These are phyloP conservation scores for Acanthornis magna DNA, from an alignment of 2,797 vertebrate species.

Conservation along the genomic window DNA sequence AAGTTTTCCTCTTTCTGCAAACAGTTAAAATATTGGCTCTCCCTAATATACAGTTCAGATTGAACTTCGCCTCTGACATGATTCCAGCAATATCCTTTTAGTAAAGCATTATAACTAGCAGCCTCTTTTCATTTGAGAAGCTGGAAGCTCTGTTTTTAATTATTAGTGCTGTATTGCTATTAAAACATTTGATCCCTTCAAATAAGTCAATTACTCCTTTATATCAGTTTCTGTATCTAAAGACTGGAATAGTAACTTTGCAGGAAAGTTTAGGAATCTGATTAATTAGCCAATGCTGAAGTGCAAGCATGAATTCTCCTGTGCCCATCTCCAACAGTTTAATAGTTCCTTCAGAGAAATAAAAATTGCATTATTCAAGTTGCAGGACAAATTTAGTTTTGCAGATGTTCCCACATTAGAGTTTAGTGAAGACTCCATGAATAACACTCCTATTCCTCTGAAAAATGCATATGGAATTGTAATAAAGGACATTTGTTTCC, in stretches of 20 bases:
- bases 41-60: not conserved
- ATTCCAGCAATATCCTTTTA: not conserved
- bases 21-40: not conserved
- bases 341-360: slow-evolving; percentile 21
- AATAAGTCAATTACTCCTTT: not conserved
- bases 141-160: not conserved
- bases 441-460: not conserved
- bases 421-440: not conserved
- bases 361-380: not conserved
- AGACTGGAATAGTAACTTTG: not conserved
- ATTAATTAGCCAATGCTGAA: not conserved
- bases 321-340: not conserved
- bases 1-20: not conserved
- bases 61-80: not conserved
- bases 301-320: not conserved
- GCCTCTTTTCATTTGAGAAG: not conserved
- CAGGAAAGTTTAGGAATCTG: not conserved
- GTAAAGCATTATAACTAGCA: not conserved
- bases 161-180: not conserved
- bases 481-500: not conserved
- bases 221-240: not conserved
- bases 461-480: not conserved
- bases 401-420: not conserved
- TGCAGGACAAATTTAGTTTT: slow-evolving; percentile 1
- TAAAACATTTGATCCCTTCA: not conserved